phyloP scores from a whole-genome alignment of 2,113 vertebrate species.

The Lasiurus cinereus region DNA sequence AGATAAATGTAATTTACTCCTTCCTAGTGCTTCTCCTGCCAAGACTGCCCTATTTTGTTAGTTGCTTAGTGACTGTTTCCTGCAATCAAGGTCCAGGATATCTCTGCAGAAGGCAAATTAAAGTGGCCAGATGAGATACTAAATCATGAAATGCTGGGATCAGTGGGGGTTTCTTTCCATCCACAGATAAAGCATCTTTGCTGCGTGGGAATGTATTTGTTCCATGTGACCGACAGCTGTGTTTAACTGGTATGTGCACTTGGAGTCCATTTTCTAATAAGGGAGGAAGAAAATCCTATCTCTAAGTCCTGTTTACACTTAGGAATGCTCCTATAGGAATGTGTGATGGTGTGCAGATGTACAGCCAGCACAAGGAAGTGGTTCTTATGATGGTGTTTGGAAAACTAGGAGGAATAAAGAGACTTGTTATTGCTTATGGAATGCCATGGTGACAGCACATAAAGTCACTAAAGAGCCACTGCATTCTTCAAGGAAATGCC shows the following conservation, averaged over 20 bases:
- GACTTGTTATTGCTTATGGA: slow-evolving; percentile 66
- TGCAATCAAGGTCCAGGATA: slow-evolving; percentile 65
- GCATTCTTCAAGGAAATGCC: slow-evolving; percentile 63
- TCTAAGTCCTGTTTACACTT: neutral
- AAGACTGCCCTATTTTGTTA: slow-evolving; percentile 53
- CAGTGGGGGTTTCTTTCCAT: slow-evolving; percentile 60
- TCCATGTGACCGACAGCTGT: slow-evolving; percentile 17
- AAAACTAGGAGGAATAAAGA: slow-evolving; percentile 60
- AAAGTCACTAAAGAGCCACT: slow-evolving; percentile 23
- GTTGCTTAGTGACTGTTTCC: slow-evolving; percentile 28
- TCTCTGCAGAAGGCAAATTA: slow-evolving; percentile 71
- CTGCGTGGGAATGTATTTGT: neutral
- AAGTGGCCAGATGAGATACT: slow-evolving; percentile 73
- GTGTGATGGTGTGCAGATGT: neutral
- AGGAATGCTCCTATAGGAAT: neutral
- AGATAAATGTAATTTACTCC: neutral
- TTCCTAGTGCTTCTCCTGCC: neutral
- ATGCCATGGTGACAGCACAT: slow-evolving; percentile 69
- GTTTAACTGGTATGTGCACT: slow-evolving; percentile 53
- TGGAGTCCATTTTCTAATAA: slow-evolving; percentile 32
- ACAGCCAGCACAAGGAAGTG: neutral
- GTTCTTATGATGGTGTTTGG: slow-evolving; percentile 41
- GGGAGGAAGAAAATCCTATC: slow-evolving; percentile 42
- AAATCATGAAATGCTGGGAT: slow-evolving; percentile 72
- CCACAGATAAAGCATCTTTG: neutral